Evolutionary conservation across 2,797 vertebrate genomes (phyloP).

Genomic region (Molossus molossus): DNA sequence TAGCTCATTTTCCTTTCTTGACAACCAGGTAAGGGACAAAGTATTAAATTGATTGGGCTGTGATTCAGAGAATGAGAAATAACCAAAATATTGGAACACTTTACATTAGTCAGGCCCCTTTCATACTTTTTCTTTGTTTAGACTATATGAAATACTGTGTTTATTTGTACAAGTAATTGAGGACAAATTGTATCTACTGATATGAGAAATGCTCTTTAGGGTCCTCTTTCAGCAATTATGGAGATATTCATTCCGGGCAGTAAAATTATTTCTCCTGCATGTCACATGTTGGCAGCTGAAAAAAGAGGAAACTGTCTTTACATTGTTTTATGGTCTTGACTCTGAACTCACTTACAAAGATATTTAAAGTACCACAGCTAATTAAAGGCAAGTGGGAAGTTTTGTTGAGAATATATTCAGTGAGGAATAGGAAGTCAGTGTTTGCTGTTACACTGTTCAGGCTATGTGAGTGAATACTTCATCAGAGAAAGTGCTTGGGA

Average conservation of each 20-base stretch:
- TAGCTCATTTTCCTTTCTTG: background rate
- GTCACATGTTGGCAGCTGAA: background rate
- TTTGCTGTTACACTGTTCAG: background rate
- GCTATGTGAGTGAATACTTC: background rate
- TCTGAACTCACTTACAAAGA: background rate
- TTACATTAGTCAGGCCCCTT: background rate
- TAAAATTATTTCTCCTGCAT: slow-evolving; percentile 1
- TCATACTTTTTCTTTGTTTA: background rate
- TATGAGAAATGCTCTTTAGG: background rate
- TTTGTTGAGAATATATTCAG: slow-evolving; percentile 10
- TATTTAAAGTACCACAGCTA: background rate
- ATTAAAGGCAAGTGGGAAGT: background rate
- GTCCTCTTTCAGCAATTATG: background rate
- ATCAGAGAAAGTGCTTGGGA: background rate
- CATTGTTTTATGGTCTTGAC: background rate
- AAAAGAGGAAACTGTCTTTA: background rate
- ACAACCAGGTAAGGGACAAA: background rate
- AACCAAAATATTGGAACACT: background rate
- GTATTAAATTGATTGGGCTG: background rate
- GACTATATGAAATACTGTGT: background rate
- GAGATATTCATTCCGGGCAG: background rate
- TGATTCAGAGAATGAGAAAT: background rate
- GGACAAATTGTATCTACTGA: background rate
- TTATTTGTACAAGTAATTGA: background rate
- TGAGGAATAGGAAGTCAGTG: background rate